phyloP scores from a whole-genome alignment of 2,888 invertebrate species.

The Ectemnius continuus region DNA sequence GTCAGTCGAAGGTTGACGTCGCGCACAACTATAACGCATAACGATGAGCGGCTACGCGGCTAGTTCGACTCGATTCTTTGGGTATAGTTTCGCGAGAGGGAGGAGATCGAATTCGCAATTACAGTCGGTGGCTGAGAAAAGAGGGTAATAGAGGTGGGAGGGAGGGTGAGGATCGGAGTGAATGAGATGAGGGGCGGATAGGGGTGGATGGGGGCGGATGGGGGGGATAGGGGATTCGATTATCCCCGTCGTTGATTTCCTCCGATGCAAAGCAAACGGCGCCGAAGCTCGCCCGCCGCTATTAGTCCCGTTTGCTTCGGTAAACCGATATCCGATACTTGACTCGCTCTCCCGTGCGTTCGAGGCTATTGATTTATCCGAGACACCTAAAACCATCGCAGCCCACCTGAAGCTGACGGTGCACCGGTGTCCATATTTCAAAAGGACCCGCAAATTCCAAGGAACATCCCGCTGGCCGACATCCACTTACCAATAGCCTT shows the following conservation, averaged over 20 bases:
- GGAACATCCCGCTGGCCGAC: not conserved
- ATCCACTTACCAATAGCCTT: too few relatives aligned
- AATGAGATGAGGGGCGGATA: too few relatives aligned
- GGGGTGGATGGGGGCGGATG: too few relatives aligned
- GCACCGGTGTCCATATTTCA: conserved; percentile 5
- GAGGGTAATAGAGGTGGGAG: too few relatives aligned
- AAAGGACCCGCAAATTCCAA: not conserved
- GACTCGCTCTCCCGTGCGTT: conserved; percentile 4
- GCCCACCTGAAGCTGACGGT: not conserved
- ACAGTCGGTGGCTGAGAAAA: too few relatives aligned
- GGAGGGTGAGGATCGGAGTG: too few relatives aligned
- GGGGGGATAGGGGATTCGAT: conserved; percentile 20
- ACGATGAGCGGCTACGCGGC: too few relatives aligned
- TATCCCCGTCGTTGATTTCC: conserved; percentile 23
- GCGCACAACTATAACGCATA: too few relatives aligned
- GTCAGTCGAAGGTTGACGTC: not conserved
- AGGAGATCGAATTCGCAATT: too few relatives aligned
- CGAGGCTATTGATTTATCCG: conserved; percentile 9
- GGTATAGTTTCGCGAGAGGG: not conserved
- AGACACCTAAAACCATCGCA: conserved; percentile 6
- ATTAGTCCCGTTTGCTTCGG: conserved; percentile 24
- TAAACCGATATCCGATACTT: conserved; percentile 21
- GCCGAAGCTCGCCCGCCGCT: conserved; percentile 27
- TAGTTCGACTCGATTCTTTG: not conserved
- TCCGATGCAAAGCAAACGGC: conserved; percentile 18